These are phyloP conservation scores for Thera britannica DNA, from an alignment of 2,888 invertebrate species.

Conservation along the genomic window DNA sequence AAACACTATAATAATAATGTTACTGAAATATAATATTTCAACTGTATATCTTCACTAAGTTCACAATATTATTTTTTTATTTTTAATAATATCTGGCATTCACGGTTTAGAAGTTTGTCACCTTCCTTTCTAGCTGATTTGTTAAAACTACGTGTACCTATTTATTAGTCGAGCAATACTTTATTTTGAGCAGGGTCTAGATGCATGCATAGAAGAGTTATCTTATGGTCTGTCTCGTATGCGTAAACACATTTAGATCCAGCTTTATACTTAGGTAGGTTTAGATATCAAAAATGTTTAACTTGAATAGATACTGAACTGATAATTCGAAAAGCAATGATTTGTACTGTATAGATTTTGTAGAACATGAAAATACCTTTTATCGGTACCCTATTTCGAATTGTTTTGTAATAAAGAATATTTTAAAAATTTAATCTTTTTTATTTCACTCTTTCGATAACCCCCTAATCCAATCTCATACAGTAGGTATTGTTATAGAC, in stretches of 20 bases:
- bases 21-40: too few species aligned
- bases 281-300: neutral
- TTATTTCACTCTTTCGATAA: slow-evolving; percentile 32
- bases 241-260: neutral
- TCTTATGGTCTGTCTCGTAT: too few species aligned
- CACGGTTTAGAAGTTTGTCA: too few species aligned
- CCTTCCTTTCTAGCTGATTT: too few species aligned
- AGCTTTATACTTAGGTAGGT: neutral
- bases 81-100: too few species aligned
- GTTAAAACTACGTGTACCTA: slow-evolving; percentile 1
- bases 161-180: slow-evolving; percentile 8
- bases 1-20: too few species aligned
- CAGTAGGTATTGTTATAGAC: too few species aligned
- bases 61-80: too few species aligned
- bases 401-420: slow-evolving; percentile 71
- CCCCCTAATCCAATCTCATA: too few species aligned
- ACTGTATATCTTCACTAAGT: too few species aligned
- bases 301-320: slow-evolving; percentile 19
- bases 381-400: slow-evolving; percentile 53
- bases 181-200: neutral
- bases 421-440: slow-evolving; percentile 59
- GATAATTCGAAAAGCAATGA: neutral
- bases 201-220: neutral
- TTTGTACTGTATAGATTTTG: slow-evolving; percentile 28
- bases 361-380: slow-evolving; percentile 40